Base-by-base conservation (phyloP, 2,888 invertebrate species). In the Sipha maydis region DNA sequence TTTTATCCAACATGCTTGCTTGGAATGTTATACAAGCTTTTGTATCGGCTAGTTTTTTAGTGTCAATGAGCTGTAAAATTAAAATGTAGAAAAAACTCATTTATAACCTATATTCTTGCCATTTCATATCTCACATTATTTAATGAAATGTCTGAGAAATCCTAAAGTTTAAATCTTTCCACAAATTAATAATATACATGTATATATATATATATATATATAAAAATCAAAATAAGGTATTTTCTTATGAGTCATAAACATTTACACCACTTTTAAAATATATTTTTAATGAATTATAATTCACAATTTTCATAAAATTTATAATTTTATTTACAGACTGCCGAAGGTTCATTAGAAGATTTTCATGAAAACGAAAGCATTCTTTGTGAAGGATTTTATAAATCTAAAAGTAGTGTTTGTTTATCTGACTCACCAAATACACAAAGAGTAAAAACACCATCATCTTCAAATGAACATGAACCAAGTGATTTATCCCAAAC, bases 381-480 rank as follows among this genome's bases (percentile, higher is more conserved):
- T 82, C n/a, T 88, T 31, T 80, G 75, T 67, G 80, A 88, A 61
- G 75, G 41, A 75, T 67, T 88, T 75, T 75, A 75, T 48, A 88
- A 88, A 28, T 88, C 88, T 25, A 88, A 75, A 61, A 88, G 88
- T 82, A 88, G 82, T 54, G 41, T 75, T 75, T 75, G 88, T 82
- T 38, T 88, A 82, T 82, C 75, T 3, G 88, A 88, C 7, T 88
- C 88, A 4, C 88, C 88, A 25, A 88, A 17, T 14, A 88, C 31
- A 31, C 48, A 4, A 75, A 88, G 82, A 82, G 48, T 61, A 21
- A 88, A 88, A 88, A 88, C 88, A 19, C 88, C 88, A 31, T 88
- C 88, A 11, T 88, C 88, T 75, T 88, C 88, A 28, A 88, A 88
- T 67, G 88, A 88, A 76, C 88, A 75, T 75, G 88, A 88, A 19